phyloP scores from a whole-genome alignment of 2,113 vertebrate genomes.

The Beaufortia kweichowensis region DNA sequence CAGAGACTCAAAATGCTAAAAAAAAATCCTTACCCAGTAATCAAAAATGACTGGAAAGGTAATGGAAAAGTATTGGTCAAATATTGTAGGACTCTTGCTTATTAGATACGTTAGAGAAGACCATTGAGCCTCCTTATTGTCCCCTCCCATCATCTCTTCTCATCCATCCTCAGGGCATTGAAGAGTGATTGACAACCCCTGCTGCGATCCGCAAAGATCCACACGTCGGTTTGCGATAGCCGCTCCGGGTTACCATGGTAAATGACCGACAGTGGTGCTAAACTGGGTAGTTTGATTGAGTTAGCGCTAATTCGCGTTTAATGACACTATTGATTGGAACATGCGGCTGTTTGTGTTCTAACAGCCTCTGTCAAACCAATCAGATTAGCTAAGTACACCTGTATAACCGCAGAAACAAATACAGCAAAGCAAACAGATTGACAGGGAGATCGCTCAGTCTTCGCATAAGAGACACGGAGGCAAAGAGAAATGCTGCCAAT shows the following conservation, averaged over 20 bases:
- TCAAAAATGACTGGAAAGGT: too few species aligned
- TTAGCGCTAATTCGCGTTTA: conserved; percentile 57
- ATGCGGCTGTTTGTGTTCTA: conserved; percentile 53
- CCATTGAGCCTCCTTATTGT: conserved; percentile 40
- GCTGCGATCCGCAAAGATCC: conserved; percentile 36
- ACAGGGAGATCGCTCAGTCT: conserved; percentile 4
- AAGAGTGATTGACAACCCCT: conserved; percentile 43
- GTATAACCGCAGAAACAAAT: conserved; percentile 41
- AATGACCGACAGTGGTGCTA: conserved; percentile 45
- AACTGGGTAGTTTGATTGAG: conserved; percentile 55
- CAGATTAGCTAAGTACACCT: conserved; percentile 54
- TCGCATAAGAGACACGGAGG: neutral
- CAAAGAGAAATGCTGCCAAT: neutral
- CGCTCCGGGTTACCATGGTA: conserved; percentile 52
- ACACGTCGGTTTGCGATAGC: conserved; percentile 3
- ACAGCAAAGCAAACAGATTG: conserved; percentile 41
- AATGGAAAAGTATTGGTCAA: too few species aligned
- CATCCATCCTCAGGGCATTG: conserved; percentile 44
- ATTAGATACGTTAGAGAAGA: conserved; percentile 31
- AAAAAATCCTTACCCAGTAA: too few species aligned
- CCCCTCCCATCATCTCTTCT: conserved; percentile 47
- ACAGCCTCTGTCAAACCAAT: conserved; percentile 47
- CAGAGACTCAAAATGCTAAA: too few species aligned
- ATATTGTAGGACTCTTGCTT: neutral
- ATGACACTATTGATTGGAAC: conserved; percentile 57